Evolutionary conservation across 2,113 vertebrate species (phyloP).

Genomic region (Ornithorhynchus anatinus): DNA sequence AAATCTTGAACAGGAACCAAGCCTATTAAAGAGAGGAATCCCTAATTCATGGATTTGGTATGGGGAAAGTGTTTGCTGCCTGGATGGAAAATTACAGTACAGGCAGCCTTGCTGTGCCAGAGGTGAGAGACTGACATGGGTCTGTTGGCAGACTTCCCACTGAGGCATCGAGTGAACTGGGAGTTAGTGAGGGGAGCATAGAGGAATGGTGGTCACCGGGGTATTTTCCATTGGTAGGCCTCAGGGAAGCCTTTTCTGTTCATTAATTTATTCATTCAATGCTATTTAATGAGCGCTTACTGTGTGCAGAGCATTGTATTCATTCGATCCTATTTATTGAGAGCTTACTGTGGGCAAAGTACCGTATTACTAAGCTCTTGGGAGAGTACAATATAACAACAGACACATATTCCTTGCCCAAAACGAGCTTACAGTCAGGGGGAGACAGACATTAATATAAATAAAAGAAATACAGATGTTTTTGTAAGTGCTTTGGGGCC

Average conservation of each 20-base stretch:
- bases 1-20: background rate
- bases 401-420: no score
- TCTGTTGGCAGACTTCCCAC: background rate
- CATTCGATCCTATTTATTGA: no score
- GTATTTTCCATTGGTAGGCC: background rate
- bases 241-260: background rate
- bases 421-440: no score
- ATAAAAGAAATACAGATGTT: no score
- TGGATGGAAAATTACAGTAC: slow-evolving; percentile 60
- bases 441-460: no score
- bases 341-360: no score
- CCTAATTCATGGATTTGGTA: background rate
- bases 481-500: no score
- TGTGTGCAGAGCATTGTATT: no score
- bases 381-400: no score
- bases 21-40: background rate
- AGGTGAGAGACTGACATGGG: background rate
- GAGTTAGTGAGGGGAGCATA: background rate
- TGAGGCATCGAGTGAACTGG: background rate
- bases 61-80: slow-evolving; percentile 10
- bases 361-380: no score
- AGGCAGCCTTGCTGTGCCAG: background rate
- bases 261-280: no score
- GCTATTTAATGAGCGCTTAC: no score
- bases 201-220: background rate